Evolutionary conservation across 2,888 invertebrate species (phyloP).

Genomic region (Baronia brevicornis): DNA sequence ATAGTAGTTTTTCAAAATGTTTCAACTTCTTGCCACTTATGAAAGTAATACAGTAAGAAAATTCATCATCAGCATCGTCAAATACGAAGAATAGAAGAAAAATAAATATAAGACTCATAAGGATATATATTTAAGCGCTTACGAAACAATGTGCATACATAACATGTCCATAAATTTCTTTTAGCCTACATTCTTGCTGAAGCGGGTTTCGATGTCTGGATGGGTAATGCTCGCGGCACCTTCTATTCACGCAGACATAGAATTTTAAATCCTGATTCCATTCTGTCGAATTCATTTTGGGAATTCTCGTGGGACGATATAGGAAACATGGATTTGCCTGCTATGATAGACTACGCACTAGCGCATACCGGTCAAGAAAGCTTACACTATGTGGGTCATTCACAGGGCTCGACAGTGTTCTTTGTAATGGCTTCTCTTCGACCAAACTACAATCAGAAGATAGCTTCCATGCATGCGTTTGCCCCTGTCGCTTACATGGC

Average conservation of each 20-base stretch:
- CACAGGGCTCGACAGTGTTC: conserved; percentile 78
- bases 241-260: conserved; percentile 75
- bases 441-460: conserved; percentile 79
- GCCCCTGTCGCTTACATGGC: conserved; percentile 49
- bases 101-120: too few species aligned
- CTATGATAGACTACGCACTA: conserved; percentile 82
- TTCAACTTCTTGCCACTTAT: too few species aligned
- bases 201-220: conserved; percentile 83
- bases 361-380: conserved; percentile 68
- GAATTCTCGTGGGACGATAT: conserved; percentile 87
- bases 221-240: conserved; percentile 86
- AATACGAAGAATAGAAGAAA: too few species aligned
- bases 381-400: conserved; percentile 86
- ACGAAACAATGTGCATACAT: too few species aligned
- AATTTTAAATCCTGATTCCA: conserved; percentile 39
- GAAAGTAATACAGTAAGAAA: too few species aligned
- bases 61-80: too few species aligned
- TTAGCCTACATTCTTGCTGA: conserved; percentile 71
- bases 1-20: too few species aligned
- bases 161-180: conserved; percentile 7
- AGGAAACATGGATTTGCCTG: conserved; percentile 83
- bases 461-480: conserved; percentile 65
- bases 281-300: conserved; percentile 64
- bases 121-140: too few species aligned
- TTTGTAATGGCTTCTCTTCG: conserved; percentile 77